Evolutionary conservation across 2,113 vertebrate species (phyloP).

Genomic region (Salvelinus fontinalis): DNA sequence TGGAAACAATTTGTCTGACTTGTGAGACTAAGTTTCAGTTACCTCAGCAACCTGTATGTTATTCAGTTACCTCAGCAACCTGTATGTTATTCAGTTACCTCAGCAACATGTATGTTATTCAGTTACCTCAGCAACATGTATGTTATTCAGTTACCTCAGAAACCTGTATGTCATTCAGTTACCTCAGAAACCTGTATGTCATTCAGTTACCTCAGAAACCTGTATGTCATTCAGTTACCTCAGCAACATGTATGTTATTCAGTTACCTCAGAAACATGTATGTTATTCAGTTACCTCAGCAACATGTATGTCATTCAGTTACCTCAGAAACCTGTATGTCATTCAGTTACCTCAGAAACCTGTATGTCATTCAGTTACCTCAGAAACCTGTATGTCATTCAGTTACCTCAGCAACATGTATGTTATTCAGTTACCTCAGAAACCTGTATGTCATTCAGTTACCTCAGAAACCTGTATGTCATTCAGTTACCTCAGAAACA

Average conservation of each 20-base stretch:
- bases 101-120: constrained; percentile 40
- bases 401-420: constrained; percentile 67
- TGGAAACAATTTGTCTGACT: too few relatives aligned
- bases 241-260: constrained; percentile 63
- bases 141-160: constrained; percentile 58
- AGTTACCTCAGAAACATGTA: constrained; percentile 52
- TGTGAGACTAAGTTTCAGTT: constrained; percentile 45
- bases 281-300: constrained; percentile 58
- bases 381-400: constrained; percentile 41
- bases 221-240: constrained; percentile 45
- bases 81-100: constrained; percentile 54
- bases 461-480: too few relatives aligned
- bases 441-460: constrained; percentile 54
- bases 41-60: constrained; percentile 59
- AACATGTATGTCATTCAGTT: constrained; percentile 54
- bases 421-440: constrained; percentile 67
- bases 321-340: constrained; percentile 53
- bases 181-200: constrained; percentile 68
- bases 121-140: constrained; percentile 67
- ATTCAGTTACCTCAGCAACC: constrained; percentile 64
- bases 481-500: too few relatives aligned
- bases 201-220: constrained; percentile 58
- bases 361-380: constrained; percentile 55
- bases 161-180: constrained; percentile 24
- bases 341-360: constrained; percentile 64